Evolutionary conservation across 2,888 invertebrate species (phyloP), one percentile per base, ranked within the genome.

Genomic region (Toxonevra muliebris): DNA sequence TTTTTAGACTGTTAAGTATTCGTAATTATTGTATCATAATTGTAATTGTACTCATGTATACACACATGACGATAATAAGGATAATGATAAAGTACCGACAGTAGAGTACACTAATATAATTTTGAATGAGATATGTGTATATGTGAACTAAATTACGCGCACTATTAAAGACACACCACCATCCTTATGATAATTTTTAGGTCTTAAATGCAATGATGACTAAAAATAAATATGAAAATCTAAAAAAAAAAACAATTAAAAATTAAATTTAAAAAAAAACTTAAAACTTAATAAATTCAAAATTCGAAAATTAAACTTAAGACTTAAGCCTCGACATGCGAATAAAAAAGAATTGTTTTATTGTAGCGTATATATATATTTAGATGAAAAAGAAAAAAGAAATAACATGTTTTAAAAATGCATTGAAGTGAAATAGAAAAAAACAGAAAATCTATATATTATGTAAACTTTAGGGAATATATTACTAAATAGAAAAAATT

Each of bases 1-100:
- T 75, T 77, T 80, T 73, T 81, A 78, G 79, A 77, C 75, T 79
- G 74, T 77, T 79, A 79, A 81, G 78, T 74, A 69, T 75, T 73
- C 71, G 30, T 30, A 30, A 30, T 30, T 30, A 30, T 30, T 30
- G 30, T 30, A 4, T 4, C 7, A 30, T 30, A 4, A 30, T n/a
- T n/a, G n/a, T 70, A 70, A 72, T 66, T 66, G 66, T 62, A 66
- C 41, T 57, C 53, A 62, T 54, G 48, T 50, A 69, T 12, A 30
- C 15, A 66, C 45, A 7, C 42, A 64, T 58, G 55, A 53, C 40
- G 48, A 53, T 20, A 63, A 43, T 41, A 19, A 65, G 43, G 15
- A 41, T n/a, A 3, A 2, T n/a, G 12, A 48, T n/a, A 12, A 3
- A 5, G 48, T 5, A 48, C 48, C 15, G 15, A 48, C 11, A 53